phyloP scores from a whole-genome alignment of 2,888 invertebrate species.

The Mesodorylaimus sp. region DNA sequence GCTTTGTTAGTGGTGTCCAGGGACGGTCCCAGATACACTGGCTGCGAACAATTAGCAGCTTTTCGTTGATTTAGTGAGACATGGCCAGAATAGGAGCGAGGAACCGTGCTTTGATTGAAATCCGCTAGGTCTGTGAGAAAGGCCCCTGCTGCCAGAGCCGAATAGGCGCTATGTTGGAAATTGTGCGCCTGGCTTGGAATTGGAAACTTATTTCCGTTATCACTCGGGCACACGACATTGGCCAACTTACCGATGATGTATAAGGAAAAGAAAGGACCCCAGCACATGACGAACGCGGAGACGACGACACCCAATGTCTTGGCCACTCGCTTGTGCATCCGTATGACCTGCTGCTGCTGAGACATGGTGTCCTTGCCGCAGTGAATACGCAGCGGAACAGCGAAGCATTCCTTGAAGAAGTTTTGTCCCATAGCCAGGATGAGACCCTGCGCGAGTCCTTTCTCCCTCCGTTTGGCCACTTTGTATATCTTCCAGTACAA shows the following conservation, averaged over 20 bases:
- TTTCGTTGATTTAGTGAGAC: too few species aligned
- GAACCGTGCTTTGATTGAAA: too few species aligned
- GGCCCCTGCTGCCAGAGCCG: too few species aligned
- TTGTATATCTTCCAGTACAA: slow-evolving; percentile 5
- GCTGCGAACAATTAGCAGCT: too few species aligned
- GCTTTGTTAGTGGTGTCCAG: too few species aligned
- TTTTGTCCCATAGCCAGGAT: background rate
- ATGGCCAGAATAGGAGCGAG: too few species aligned
- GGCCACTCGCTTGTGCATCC: slow-evolving; percentile 35
- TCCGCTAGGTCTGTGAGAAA: too few species aligned
- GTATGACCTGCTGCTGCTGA: slow-evolving; percentile 13
- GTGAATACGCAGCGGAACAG: background rate
- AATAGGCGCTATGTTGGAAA: too few species aligned
- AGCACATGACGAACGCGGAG: slow-evolving; percentile 39
- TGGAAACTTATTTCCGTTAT: too few species aligned
- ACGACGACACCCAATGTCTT: slow-evolving; percentile 40
- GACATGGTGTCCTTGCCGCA: background rate
- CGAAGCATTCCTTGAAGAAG: background rate
- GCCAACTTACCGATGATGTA: slow-evolving; percentile 38
- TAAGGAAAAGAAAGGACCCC: slow-evolving; percentile 39
- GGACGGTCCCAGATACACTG: too few species aligned
- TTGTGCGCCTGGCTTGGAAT: too few species aligned
- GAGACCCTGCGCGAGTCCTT: background rate
- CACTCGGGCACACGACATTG: too few species aligned
- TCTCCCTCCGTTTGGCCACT: slow-evolving; percentile 3